Base-by-base conservation (phyloP, 2,888 invertebrate genomes). In the Pachymerium ferrugineum region DNA sequence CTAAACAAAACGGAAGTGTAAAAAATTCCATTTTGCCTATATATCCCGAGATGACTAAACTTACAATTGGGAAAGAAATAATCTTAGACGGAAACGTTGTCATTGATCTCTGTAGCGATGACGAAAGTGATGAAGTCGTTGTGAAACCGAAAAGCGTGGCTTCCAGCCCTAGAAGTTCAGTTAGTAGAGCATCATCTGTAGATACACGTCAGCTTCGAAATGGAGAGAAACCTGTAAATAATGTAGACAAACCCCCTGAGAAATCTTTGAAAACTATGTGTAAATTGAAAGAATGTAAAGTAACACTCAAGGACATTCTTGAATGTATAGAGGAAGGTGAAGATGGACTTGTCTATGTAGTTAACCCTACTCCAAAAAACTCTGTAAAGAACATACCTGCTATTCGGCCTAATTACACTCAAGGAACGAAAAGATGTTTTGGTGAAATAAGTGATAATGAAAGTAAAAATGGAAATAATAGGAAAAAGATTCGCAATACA, bases 61-160 rank as follows among this genome's bases (percentile, higher is more conserved):
- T n/a, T n/a, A n/a, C 16, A 16, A 8, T 35, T 6, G 70, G 70
- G 5, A 70, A 70, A 30, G 70, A 70, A 30, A 70, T 70, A 16
- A 19, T 30, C 10, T 4, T 70, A 10, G 70, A 70, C 19, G 70
- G 70, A 14, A 70, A n/a, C 5, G 33, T 70, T 10, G 70, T 70
- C 12, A 70, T 70, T 22, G 70, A 70, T 22, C 22, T 70, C 8
- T 33, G 33, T 16, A 70, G 70, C 31, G 70, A 70, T 33, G 70
- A 70, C 19, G 70, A 70, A 35, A 16, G 33, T 2, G 70, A 70
- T 33, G 70, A 69, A 22, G 35, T 30, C 3, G 73, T n/a, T 25
- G 28, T 54, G 5, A n/a, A 12, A 22, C 67, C 33, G 33, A 70
- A 33, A 47, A 47, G 47, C 19, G 19, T 25, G 1, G 30, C 30